phyloP scores from a whole-genome alignment of 2,113 vertebrate genomes.

The Brachyistius frenatus region DNA sequence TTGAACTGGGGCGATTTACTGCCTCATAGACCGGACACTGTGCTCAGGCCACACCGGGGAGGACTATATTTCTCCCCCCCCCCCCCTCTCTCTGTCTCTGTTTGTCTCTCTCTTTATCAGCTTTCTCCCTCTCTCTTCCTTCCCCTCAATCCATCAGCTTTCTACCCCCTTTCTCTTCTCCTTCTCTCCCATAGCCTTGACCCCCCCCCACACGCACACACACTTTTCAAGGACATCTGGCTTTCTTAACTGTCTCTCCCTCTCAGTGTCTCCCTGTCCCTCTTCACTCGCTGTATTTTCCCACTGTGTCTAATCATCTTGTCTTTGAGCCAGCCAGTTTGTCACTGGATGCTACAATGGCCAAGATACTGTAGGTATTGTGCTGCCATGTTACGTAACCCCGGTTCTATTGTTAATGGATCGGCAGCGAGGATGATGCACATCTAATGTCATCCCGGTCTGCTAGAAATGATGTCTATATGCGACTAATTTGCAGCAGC shows the following conservation, averaged over 20 bases:
- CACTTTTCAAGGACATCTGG: slow-evolving; percentile 77
- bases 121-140: slow-evolving; percentile 18
- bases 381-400: slow-evolving; percentile 45
- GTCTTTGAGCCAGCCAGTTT: slow-evolving; percentile 52
- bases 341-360: slow-evolving; percentile 33
- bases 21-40: slow-evolving; percentile 53
- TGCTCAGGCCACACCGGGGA: slow-evolving; percentile 38
- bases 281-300: slow-evolving; percentile 33
- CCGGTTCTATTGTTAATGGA: slow-evolving; percentile 30
- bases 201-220: slow-evolving; percentile 15
- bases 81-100: slow-evolving; percentile 9
- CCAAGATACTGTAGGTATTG: slow-evolving; percentile 33
- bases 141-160: slow-evolving; percentile 19
- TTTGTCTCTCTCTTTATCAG: slow-evolving; percentile 39
- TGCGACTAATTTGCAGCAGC: not conserved
- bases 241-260: slow-evolving; percentile 56
- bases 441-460: not conserved
- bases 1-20: slow-evolving; percentile 70
- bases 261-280: slow-evolving; percentile 36
- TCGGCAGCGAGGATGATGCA: slow-evolving; percentile 9
- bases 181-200: slow-evolving; percentile 30
- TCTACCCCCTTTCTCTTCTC: slow-evolving; percentile 10
- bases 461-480: slow-evolving; percentile 2
- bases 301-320: slow-evolving; percentile 64
- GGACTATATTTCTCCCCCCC: slow-evolving; percentile 42